These are phyloP conservation scores for Vandiemenella viatica DNA, from an alignment of 2,888 invertebrate species.

Conservation along the genomic window DNA sequence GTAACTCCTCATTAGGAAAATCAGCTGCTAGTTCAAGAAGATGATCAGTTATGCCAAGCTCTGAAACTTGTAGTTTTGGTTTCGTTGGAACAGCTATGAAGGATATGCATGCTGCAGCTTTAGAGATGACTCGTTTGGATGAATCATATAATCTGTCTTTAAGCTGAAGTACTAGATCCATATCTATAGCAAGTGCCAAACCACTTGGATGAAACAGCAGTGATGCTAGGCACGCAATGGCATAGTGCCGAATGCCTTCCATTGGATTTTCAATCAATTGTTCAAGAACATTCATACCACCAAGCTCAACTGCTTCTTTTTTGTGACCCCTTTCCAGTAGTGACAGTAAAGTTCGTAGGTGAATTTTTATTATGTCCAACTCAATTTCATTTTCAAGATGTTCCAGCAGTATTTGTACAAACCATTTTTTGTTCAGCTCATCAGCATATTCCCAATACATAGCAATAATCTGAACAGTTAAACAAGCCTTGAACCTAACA, in stretches of 20 bases:
- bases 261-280: slow-evolving; percentile 21
- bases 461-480: slow-evolving; percentile 27
- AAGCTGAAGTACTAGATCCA: slow-evolving; percentile 24
- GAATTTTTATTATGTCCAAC: slow-evolving; percentile 16
- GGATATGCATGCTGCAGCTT: slow-evolving; percentile 25
- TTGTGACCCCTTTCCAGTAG: slow-evolving; percentile 28
- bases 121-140: slow-evolving; percentile 23
- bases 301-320: slow-evolving; percentile 25
- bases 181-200: slow-evolving; percentile 26
- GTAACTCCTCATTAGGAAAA: slow-evolving; percentile 11
- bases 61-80: slow-evolving; percentile 23
- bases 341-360: slow-evolving; percentile 26
- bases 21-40: slow-evolving; percentile 20
- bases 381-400: not conserved
- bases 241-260: slow-evolving; percentile 21
- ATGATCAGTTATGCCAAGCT: slow-evolving; percentile 22
- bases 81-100: slow-evolving; percentile 25
- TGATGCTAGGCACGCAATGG: slow-evolving; percentile 25
- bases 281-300: slow-evolving; percentile 26
- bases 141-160: slow-evolving; percentile 24
- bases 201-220: slow-evolving; percentile 25
- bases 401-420: not conserved
- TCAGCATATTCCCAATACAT: slow-evolving; percentile 12
- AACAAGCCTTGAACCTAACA: slow-evolving; percentile 28
- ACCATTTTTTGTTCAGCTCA: not conserved